These are phyloP conservation scores for Epirrita christyi DNA, from an alignment of 2,888 invertebrate species.

Conservation along the genomic window DNA sequence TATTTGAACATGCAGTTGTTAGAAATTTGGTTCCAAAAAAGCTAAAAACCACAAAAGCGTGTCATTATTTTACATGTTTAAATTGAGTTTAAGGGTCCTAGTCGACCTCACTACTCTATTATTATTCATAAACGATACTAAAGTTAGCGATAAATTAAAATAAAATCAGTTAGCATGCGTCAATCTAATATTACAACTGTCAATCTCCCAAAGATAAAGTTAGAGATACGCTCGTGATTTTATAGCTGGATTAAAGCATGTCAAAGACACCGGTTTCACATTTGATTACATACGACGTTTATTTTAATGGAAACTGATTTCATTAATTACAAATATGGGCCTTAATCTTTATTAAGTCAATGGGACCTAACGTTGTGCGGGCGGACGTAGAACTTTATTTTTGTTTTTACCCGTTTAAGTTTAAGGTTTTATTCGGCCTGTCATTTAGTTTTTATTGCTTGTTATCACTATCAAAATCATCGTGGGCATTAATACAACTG, in stretches of 20 bases:
- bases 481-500: slow-evolving; percentile 69
- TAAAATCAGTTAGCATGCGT: slow-evolving; percentile 63
- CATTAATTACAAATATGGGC: slow-evolving; percentile 75
- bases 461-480: slow-evolving; percentile 76
- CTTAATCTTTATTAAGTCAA: slow-evolving; percentile 73
- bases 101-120: neutral
- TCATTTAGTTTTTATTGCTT: slow-evolving; percentile 64
- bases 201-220: slow-evolving; percentile 64
- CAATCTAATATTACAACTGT: slow-evolving; percentile 57
- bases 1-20: too few relatives aligned
- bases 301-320: slow-evolving; percentile 70
- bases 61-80: too few relatives aligned
- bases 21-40: too few relatives aligned
- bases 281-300: slow-evolving; percentile 59
- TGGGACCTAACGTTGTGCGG: slow-evolving; percentile 48
- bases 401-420: slow-evolving; percentile 51
- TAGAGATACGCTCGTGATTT: slow-evolving; percentile 46
- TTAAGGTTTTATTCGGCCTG: slow-evolving; percentile 59
- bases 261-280: slow-evolving; percentile 64
- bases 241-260: slow-evolving; percentile 55
- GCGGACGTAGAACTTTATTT: slow-evolving; percentile 50
- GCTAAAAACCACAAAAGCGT: too few relatives aligned
- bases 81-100: neutral
- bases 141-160: slow-evolving; percentile 63
- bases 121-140: slow-evolving; percentile 33